phyloP scores from a whole-genome alignment of 2,113 vertebrate species.

The Oryzias javanicus region DNA sequence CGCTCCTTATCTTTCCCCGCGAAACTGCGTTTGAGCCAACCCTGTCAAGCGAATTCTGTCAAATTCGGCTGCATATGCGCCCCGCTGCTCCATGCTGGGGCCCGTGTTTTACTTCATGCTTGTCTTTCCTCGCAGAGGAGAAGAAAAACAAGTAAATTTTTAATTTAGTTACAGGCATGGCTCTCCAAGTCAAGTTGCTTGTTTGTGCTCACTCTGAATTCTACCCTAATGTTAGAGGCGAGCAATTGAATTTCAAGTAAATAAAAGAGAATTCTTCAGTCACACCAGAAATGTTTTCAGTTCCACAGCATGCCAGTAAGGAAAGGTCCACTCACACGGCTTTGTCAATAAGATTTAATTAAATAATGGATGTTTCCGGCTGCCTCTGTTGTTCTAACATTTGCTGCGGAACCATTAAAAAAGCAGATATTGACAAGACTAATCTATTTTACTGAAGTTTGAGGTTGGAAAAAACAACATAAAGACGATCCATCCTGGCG shows the following conservation, averaged over 20 bases:
- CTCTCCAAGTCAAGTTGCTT: conserved; percentile 22
- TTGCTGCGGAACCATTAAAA: too few species aligned
- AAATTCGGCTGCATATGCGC: conserved; percentile 30
- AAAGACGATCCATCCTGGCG: too few species aligned
- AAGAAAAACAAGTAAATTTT: conserved; percentile 50
- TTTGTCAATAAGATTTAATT: too few species aligned
- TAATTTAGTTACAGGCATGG: conserved; percentile 30
- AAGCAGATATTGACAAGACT: too few species aligned
- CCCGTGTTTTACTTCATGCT: conserved; percentile 1
- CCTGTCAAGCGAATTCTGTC: conserved; percentile 40
- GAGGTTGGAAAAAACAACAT: too few species aligned
- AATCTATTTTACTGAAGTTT: too few species aligned
- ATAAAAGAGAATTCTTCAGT: too few species aligned
- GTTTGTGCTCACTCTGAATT: conserved; percentile 5
- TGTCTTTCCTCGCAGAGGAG: conserved; percentile 10
- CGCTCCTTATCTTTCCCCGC: conserved; percentile 27
- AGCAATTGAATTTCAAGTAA: neutral
- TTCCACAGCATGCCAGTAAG: too few species aligned
- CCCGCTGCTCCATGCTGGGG: conserved; percentile 26
- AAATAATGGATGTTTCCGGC: too few species aligned
- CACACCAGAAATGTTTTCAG: too few species aligned
- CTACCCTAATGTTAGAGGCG: neutral
- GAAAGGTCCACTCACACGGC: too few species aligned
- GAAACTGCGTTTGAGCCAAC: conserved; percentile 35
- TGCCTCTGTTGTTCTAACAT: too few species aligned